Base-by-base conservation (phyloP, 53 echinoderm and acorn worm genomes). In the Echinometra lucunter region DNA sequence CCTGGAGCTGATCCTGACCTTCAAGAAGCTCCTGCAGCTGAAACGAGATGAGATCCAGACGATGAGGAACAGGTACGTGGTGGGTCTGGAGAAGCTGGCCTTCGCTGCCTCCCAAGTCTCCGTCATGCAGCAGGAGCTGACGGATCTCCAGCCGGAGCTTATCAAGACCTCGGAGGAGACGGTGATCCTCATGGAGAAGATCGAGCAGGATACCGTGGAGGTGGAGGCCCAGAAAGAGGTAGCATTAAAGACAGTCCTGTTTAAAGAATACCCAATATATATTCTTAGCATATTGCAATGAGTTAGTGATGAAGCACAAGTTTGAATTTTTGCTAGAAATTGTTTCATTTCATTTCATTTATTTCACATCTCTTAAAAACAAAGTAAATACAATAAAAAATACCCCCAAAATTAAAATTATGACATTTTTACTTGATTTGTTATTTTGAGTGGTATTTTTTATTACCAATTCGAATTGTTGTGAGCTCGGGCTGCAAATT, bases 191-290 rank as follows among this genome's bases (percentile, higher is more conserved):
- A 96, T 98, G 97, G 96, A 94, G 45, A 98, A 98, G 95, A 98
- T 98, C 67, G 98, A 97, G 92, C 98, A 98, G 90, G 98, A 98
- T 49, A 97, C 98, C 0, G 98, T 98, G 90, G 98, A 98, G 88
- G 98, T 98, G 10, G 98, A 98, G 94, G 98, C 98, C 27, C 97
- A 98, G 97, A 98, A 98, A 92, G 98, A 98, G 97, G 98, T 97
- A 40, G 47, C 94, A 23, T 63, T 9, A 47, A 47, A 53, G 53
- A 11, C 53, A 53, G 13, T 53, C 2, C 53, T 53, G 53, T 11
- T 11, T 53, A 13, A 11, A 53, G 53, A 13, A 13, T 53, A 53
- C 53, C 53, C 53, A 53, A 13, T 9, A 4, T 53, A 1, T 13
- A 4, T 13, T 53, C 53, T 53, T 9, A 13, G 13, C 53, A 9